Conservation (phyloP, 1,140 invertebrate genomes). For the Megathymus violae region DNA sequence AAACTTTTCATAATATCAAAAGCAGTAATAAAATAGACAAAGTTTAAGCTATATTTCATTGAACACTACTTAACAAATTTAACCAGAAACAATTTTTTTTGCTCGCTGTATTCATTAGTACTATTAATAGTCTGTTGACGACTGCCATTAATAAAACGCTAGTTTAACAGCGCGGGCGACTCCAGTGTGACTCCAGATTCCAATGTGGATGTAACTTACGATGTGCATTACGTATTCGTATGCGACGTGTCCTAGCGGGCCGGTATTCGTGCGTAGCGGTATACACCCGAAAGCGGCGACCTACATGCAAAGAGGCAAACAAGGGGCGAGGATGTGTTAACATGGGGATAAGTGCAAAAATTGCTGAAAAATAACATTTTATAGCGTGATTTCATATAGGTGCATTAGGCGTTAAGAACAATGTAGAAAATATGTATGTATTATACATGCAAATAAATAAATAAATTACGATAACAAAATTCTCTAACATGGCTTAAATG, state of each 20-base stretch:
- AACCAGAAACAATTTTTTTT: too few relatives aligned
- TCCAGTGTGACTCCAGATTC: too few relatives aligned
- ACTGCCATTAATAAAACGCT: background rate
- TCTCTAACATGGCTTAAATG: too few relatives aligned
- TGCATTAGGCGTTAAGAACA: background rate
- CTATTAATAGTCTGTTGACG: too few relatives aligned
- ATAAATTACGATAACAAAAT: too few relatives aligned
- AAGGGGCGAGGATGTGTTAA: constrained; percentile 6
- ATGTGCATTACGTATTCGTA: constrained; percentile 5
- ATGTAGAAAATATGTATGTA: background rate
- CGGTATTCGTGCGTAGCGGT: background rate
- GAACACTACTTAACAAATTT: too few relatives aligned
- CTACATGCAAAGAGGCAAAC: constrained; percentile 43
- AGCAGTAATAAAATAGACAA: too few relatives aligned
- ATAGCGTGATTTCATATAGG: too few relatives aligned
- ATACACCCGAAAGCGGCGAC: constrained; percentile 30
- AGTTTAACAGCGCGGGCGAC: background rate
- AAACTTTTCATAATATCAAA: too few relatives aligned
- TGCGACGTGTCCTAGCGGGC: background rate
- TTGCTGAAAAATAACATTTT: constrained; percentile 6
- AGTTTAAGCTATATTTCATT: too few relatives aligned
- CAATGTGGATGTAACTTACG: constrained; percentile 1
- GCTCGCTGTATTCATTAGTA: too few relatives aligned
- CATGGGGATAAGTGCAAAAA: constrained; percentile 5
- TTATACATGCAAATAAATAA: too few relatives aligned